Percentiles rank a stretch among this genome's conserved stretches.
Conservation (phyloP, 2,888 invertebrate genomes). For the Synergus laeviventris region DNA sequence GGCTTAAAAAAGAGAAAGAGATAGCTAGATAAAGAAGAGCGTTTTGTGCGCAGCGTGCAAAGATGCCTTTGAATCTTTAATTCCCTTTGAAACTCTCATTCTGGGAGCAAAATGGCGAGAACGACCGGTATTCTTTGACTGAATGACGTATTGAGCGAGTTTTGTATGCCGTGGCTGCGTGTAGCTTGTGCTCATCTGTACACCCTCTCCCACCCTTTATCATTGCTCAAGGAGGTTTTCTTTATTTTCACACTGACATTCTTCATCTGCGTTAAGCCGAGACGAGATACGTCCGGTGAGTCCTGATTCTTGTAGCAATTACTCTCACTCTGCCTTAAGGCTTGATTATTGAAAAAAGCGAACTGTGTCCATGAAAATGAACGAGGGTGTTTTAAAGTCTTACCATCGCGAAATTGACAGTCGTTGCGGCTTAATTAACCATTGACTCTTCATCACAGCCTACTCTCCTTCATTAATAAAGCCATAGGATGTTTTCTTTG, state of each 20-base stretch:
- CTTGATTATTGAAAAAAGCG: constrained; percentile 20
- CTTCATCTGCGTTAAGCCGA: constrained; percentile 49
- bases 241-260: constrained; percentile 45
- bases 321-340: constrained; percentile 19
- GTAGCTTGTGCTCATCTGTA: constrained; percentile 66
- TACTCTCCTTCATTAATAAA: constrained; percentile 7
- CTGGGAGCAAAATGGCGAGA: constrained; percentile 74
- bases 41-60: constrained; percentile 72
- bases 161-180: constrained; percentile 72
- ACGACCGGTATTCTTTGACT: constrained; percentile 75
- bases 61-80: constrained; percentile 76
- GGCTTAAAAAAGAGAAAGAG: constrained; percentile 39
- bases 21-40: constrained; percentile 48
- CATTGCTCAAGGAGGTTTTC: constrained; percentile 49
- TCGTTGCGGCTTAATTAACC: constrained; percentile 28
- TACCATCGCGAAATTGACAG: constrained; percentile 5
- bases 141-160: constrained; percentile 76
- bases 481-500: constrained; percentile 18
- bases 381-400: constrained; percentile 21
- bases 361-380: neutral
- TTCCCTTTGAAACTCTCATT: constrained; percentile 76
- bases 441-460: constrained; percentile 26
- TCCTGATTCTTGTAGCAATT: constrained; percentile 29
- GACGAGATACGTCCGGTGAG: constrained; percentile 7
- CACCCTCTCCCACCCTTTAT: constrained; percentile 41